Percentiles rank a stretch among this genome's conserved stretches.
These are phyloP conservation scores for Natrix natrix DNA, from an alignment of 2,797 vertebrate species.

Conservation along the genomic window DNA sequence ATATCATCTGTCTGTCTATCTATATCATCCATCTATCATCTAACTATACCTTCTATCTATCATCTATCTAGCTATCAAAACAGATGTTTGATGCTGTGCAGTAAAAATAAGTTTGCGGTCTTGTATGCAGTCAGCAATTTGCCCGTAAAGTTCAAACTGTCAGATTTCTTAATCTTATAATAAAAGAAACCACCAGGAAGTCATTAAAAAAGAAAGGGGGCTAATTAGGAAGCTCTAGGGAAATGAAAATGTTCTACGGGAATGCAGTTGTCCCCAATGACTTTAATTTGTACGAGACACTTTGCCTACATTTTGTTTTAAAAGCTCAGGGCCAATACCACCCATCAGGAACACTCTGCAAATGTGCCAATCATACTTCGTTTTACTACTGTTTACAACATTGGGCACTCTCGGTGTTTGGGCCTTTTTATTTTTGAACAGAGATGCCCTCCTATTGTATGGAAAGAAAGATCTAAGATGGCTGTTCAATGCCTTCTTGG, in stretches of 20 bases:
- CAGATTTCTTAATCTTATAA: conserved; percentile 34
- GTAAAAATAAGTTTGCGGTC: neutral
- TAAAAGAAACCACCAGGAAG: neutral
- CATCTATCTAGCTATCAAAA: neutral
- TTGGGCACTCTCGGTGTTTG: neutral
- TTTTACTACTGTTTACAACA: neutral
- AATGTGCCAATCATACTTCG: neutral
- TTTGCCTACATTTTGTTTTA: neutral
- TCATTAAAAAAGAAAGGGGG: neutral
- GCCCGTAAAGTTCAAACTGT: conserved; percentile 59
- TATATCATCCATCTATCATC: no score
- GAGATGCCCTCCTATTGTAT: neutral
- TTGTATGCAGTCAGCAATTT: conserved; percentile 25
- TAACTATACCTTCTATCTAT: no score
- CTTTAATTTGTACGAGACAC: neutral
- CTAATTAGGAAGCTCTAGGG: neutral
- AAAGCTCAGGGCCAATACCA: neutral
- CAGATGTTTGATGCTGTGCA: conserved; percentile 37
- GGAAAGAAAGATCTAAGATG: neutral
- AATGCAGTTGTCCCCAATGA: neutral
- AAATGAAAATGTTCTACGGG: neutral
- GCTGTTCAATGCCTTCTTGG: neutral
- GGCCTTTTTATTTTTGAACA: neutral
- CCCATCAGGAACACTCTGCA: neutral
- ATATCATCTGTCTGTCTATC: no score